Evolutionary conservation across 2,113 vertebrate species (phyloP).

Genomic region (Ophthalmolycus amberensis): DNA sequence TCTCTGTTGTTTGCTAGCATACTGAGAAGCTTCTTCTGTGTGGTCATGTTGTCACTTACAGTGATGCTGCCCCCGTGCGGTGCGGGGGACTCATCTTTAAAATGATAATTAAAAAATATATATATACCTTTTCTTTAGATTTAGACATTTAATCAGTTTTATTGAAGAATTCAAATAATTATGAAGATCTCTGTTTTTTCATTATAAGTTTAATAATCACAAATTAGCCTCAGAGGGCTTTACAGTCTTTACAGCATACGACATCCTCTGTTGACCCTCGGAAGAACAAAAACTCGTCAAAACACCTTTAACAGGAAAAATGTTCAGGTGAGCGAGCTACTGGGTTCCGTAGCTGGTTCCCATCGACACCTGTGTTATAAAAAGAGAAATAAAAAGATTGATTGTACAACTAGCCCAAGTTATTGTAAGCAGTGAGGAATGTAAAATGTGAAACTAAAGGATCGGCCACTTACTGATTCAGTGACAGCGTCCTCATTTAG

Average conservation of each 20-base stretch:
- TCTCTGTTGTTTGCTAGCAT: slow-evolving; percentile 30
- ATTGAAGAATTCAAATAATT: neutral
- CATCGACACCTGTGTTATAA: slow-evolving; percentile 52
- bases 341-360: slow-evolving; percentile 64
- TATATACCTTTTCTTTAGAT: neutral
- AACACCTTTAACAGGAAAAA: neutral
- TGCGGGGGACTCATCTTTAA: slow-evolving; percentile 7
- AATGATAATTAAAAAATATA: no score
- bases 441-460: neutral
- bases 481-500: slow-evolving; percentile 78
- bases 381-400: neutral
- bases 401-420: neutral
- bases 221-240: neutral
- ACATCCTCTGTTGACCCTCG: neutral
- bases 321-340: slow-evolving; percentile 24
- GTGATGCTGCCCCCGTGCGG: slow-evolving; percentile 45
- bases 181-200: neutral
- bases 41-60: neutral
- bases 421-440: neutral
- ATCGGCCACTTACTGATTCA: slow-evolving; percentile 80
- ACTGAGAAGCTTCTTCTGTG: neutral
- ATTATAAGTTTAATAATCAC: neutral
- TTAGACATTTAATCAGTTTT: neutral
- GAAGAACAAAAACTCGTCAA: neutral
- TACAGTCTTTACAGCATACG: neutral